phyloP scores from a whole-genome alignment of 2,888 invertebrate genomes.

The Eumerus sabulonum region DNA sequence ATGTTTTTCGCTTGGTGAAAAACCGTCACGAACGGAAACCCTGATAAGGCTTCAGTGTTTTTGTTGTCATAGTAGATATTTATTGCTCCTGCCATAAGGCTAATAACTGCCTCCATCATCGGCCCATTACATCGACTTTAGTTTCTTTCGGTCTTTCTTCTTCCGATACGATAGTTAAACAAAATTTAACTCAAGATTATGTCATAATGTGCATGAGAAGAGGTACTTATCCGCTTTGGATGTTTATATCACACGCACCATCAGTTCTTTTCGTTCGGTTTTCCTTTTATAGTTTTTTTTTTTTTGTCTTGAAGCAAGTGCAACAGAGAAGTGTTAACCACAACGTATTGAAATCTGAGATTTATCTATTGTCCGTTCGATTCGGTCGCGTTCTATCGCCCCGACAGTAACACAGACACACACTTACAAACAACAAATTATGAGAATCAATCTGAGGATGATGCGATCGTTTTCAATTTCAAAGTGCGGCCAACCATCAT shows the following conservation, averaged over 20 bases:
- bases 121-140: constrained; percentile 63
- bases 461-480: constrained; percentile 19
- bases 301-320: too few species aligned
- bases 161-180: constrained; percentile 52
- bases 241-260: constrained; percentile 61
- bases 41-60: constrained; percentile 79
- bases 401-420: too few species aligned
- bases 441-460: constrained; percentile 32
- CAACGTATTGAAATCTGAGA: constrained; percentile 51
- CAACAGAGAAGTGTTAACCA: constrained; percentile 12
- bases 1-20: constrained; percentile 72
- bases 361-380: constrained; percentile 37
- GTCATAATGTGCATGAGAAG: constrained; percentile 58
- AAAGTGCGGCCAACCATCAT: constrained; percentile 46
- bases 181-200: constrained; percentile 61
- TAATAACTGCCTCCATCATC: constrained; percentile 68
- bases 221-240: constrained; percentile 44
- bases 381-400: constrained; percentile 44
- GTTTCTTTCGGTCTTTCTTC: constrained; percentile 8
- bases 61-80: constrained; percentile 72
- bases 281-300: too few species aligned
- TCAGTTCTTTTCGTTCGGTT: background rate
- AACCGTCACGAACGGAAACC: constrained; percentile 80
- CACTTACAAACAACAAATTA: too few species aligned
- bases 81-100: constrained; percentile 62